Conservation (phyloP, 2,113 vertebrate genomes). For the Mastomys coucha region DNA sequence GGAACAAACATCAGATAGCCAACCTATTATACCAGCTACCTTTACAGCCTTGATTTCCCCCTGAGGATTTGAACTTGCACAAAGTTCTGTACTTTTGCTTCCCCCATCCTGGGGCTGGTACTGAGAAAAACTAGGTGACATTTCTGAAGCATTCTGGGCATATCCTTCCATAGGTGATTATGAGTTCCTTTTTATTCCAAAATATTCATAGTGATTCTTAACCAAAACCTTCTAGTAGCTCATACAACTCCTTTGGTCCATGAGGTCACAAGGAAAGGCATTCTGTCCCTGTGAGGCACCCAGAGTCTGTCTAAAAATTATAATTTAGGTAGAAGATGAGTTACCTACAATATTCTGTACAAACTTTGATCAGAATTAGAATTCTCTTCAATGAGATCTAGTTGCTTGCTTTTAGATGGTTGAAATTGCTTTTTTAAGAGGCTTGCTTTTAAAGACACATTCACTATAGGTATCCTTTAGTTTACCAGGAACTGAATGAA, state of each 20-base stretch:
- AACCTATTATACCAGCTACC: constrained; percentile 21
- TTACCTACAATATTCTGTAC: constrained; percentile 30
- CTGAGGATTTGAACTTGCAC: neutral
- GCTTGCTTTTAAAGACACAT: constrained; percentile 15
- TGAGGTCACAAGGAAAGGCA: neutral
- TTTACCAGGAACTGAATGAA: neutral
- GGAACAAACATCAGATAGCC: constrained; percentile 34
- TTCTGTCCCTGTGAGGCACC: neutral
- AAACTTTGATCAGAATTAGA: constrained; percentile 9
- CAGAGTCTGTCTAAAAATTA: constrained; percentile 35
- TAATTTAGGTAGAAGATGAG: neutral
- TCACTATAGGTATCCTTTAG: constrained; percentile 31
- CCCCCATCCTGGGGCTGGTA: constrained; percentile 8
- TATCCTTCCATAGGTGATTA: neutral
- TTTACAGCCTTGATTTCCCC: neutral
- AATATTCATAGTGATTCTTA: neutral
- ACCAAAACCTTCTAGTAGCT: constrained; percentile 2
- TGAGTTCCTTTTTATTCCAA: constrained; percentile 43
- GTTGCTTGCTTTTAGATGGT: neutral
- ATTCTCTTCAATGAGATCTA: constrained; percentile 25
- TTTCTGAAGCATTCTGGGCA: neutral
- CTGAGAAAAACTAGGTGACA: constrained; percentile 24
- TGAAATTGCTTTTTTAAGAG: constrained; percentile 34
- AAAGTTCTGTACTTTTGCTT: neutral
- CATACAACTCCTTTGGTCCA: neutral